Base-by-base conservation (phyloP, 1,140 invertebrate genomes). In the Platyscapa corneri region DNA sequence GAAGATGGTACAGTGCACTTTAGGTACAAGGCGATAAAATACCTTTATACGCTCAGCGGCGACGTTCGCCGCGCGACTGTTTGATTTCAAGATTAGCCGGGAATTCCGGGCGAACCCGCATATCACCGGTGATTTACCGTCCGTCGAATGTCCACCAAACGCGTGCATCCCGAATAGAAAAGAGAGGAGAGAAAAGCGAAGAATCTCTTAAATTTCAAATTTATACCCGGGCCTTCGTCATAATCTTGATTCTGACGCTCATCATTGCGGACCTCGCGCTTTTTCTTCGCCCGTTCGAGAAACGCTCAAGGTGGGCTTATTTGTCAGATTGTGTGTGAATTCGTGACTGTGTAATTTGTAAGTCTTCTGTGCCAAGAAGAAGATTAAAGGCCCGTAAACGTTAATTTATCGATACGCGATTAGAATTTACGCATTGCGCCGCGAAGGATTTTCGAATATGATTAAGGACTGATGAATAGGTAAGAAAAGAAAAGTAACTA, bases 151-250 rank as follows among this genome's bases (percentile, higher is more conserved):
- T 84, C 85, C 84, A n/a, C 72, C 83, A 74, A 49, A n/a, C 82
- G 74, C 82, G 65, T 39, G 46, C 77, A 70, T 72, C 18, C 64
- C 74, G 81, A 76, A 75, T 80, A 81, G 83, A 60, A 80, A 80
- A 80, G 64, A 56, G n/a, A 53, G 1, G 75, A 76, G 46, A 76
- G 46, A 76, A 76, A 74, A 60, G 70, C 60, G 76, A 70, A 88
- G 90, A 90, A 90, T 91, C 88, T 92, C 93, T 93, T 92, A 93
- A 93, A 93, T 93, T 93, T 92, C 92, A 92, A 93, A 93, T 93
- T 93, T 93, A 93, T 93, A 90, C 85, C 89, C 89, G 88, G 87
- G 87, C 87, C 85, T 87, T 84, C 90, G 91, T 93, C 91, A 92
- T 92, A 93, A 93, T 93, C 92, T 92, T 92, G 89, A 91, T 92